Evolutionary conservation across 2,797 vertebrate species (phyloP), one percentile per base, ranked within the genome.

Genomic region (Pseudochaenichthys georgianus): DNA sequence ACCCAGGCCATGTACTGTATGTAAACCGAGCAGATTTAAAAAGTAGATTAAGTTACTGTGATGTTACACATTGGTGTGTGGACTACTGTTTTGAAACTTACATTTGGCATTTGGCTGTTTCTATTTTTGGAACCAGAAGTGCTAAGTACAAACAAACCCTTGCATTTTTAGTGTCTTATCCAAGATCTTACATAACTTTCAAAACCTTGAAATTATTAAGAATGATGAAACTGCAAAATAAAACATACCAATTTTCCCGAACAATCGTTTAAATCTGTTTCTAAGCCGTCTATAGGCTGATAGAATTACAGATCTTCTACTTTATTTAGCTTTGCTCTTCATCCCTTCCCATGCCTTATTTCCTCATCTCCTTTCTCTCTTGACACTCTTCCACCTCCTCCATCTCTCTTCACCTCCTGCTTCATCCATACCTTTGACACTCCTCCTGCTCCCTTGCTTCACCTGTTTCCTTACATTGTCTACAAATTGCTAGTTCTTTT

Each of bases 321-420:
- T 59, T 5, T 31, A 4, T 17, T 21, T 21, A 1, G 13, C 13
- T 21, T 38, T 63, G 0, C 38, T 64, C 13, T 54, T 58, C 42
- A 12, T 57, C 19, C 11, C 41, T 48, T 17, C 13, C 43, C 42
- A 15, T 9, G 21, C 45, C 9, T 9, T n/a, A 48, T 71, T 28
- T 71, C 53, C 54, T 78, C 47, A 59, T 65, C 54, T 28, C n/a
- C 31, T 15, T 64, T 11, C 4, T 63, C 58, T 34, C 6, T 38
- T 34, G 69, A 45, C 53, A 43, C 54, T 45, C 9, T 3, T 72
- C 45, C 53, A 10, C 45, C 31, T 61, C 62, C 9, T 71, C 54
- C 15, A 6, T n/a, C 51, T 23, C 43, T 12, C 16, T 38, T 9
- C 34, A 38, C 8, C 34, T 38, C 34, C 34, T 38, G 34, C 34